Evolutionary conservation across 2,113 vertebrate species (phyloP), one percentile per base, ranked within the genome.

Genomic region (Planiliza haematocheilus): DNA sequence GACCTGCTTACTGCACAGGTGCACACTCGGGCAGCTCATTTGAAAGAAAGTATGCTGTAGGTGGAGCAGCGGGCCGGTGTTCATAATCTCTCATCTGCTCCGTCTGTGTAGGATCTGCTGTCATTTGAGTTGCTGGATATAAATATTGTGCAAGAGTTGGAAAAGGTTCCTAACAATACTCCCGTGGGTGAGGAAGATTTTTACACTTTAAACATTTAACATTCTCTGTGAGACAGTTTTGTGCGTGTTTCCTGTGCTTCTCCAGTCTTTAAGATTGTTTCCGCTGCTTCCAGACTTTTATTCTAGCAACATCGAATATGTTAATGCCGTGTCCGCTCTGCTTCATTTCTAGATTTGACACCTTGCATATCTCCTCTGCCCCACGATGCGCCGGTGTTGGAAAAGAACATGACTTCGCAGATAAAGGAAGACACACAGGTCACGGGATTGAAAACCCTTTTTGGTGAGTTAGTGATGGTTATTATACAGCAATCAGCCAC

Each of bases 1-100:
- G 96, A 99, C 91, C 94, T 99, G 66, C 95, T 99, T 62, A 99
- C 96, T 20, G 96, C 97, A 50, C 97, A 99, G 96, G 97, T 99
- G 72, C 70, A 17, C 56, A 11, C 65, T 51, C 39, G 2, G 1
- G 46, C n/a, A 67, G 2, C 34, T 37, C 67, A 55, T n/a, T 12
- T 36, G 30, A 55, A 55, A 55, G 34, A 10, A 14, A 10, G 14
- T 10, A 30, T 5, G 24, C 24, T 30, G 24, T 30, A 5, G 24
- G 5, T 38, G 16, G 34, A 17, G n/a, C 10, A 41, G 17, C 10
- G 49, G 45, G 30, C 1, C 20, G 16, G 14, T 20, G 4, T 30
- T 56, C 4, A 57, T 48, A 7, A 4, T 34, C 10, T 2, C 7
- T 46, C 1, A 2, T 46, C 10, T 69, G 7, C 10, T 42, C 14